These are phyloP conservation scores for Nyctereutes procyonoides DNA, from an alignment of 2,113 vertebrate species.

Conservation along the genomic window DNA sequence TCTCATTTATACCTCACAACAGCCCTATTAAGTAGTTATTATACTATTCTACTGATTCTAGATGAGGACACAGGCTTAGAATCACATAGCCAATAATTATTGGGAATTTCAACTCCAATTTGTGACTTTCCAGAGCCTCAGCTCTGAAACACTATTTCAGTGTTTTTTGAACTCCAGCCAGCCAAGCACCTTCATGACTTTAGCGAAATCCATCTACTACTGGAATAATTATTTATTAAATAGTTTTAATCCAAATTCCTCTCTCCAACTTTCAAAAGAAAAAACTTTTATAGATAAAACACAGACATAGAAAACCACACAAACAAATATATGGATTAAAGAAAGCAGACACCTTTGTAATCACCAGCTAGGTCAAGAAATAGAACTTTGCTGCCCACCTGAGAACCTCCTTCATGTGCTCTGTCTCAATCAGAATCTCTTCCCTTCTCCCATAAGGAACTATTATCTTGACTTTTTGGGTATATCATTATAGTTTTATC, in stretches of 20 bases:
- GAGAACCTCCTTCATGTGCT: background rate
- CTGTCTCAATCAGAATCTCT: background rate
- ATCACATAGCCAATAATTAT: background rate
- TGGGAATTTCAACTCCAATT: background rate
- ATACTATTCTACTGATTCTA: background rate
- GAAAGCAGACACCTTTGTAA: background rate
- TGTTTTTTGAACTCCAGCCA: background rate
- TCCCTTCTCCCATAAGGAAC: background rate
- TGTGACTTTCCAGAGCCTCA: background rate
- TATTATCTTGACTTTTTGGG: background rate
- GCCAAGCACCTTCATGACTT: background rate
- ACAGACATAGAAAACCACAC: background rate
- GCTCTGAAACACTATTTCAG: background rate
- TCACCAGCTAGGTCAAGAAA: background rate
- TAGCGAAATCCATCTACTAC: background rate
- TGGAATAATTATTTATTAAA: constrained; percentile 12
- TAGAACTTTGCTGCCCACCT: background rate
- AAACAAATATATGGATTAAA: background rate
- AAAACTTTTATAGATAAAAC: background rate
- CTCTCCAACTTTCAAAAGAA: background rate
- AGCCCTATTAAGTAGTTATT: background rate
- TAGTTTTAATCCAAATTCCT: background rate
- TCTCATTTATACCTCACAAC: background rate
- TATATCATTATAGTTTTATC: background rate
- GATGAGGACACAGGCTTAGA: background rate